These are phyloP conservation scores for Ictalurus furcatus DNA, from an alignment of 2,113 vertebrate species.

Conservation along the genomic window DNA sequence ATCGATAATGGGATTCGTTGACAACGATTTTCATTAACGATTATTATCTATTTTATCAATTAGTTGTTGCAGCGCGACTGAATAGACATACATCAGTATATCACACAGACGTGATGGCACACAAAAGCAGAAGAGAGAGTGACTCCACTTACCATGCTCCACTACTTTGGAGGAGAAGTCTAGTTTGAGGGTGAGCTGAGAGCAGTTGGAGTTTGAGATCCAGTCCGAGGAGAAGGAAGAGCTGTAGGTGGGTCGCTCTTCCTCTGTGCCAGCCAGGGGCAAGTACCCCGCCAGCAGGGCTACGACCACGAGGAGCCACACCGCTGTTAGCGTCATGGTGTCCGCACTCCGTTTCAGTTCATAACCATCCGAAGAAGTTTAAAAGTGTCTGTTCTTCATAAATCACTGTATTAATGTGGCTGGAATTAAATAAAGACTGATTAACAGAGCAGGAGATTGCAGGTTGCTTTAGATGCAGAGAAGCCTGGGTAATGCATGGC, in stretches of 20 bases:
- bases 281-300: slow-evolving; percentile 79
- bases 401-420: slow-evolving; percentile 41
- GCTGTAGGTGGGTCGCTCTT: slow-evolving; percentile 61
- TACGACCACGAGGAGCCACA: slow-evolving; percentile 70
- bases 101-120: no score
- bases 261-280: slow-evolving; percentile 76
- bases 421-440: slow-evolving; percentile 37
- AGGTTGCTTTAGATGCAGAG: slow-evolving; percentile 67
- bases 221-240: slow-evolving; percentile 63
- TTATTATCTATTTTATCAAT: no score
- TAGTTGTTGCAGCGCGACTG: no score
- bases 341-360: slow-evolving; percentile 23
- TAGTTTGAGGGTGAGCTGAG: slow-evolving; percentile 84
- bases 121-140: neutral
- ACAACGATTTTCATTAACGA: no score
- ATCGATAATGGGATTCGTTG: no score
- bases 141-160: slow-evolving; percentile 84
- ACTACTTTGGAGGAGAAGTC: slow-evolving; percentile 91
- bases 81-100: neutral
- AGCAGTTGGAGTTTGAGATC: slow-evolving; percentile 79
- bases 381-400: slow-evolving; percentile 14
- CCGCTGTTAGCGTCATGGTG: slow-evolving; percentile 21
- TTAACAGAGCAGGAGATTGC: slow-evolving; percentile 27
- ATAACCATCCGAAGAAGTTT: slow-evolving; percentile 19
- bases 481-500: slow-evolving; percentile 71